A percentile compares a stretch with the other conserved stretches of the same genome.
Conservation (phyloP, 2,888 invertebrate species). For the Pegoplata infirma region DNA sequence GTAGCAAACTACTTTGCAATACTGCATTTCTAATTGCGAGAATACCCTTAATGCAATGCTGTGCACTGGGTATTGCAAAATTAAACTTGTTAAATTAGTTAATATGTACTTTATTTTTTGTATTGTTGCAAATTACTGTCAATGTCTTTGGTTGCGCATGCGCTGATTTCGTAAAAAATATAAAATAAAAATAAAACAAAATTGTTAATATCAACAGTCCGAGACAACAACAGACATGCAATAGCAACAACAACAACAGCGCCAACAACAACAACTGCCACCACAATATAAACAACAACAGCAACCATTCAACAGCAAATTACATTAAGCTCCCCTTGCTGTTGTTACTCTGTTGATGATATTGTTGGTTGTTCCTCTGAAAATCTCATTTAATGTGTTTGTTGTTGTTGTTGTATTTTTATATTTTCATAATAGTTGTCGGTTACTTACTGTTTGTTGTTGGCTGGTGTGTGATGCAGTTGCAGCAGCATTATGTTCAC, state of each 20-base stretch:
- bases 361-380: neutral
- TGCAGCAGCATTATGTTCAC: constrained; percentile 54
- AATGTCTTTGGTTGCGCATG: constrained; percentile 45
- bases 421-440: constrained; percentile 44
- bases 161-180: constrained; percentile 12
- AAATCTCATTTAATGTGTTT: neutral
- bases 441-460: constrained; percentile 10
- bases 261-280: constrained; percentile 30
- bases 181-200: neutral
- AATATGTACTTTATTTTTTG: constrained; percentile 21
- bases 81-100: constrained; percentile 46
- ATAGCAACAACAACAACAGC: neutral
- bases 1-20: too few relatives aligned
- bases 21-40: too few relatives aligned
- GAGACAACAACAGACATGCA: constrained; percentile 4
- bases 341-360: constrained; percentile 1
- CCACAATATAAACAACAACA: neutral
- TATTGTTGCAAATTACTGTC: constrained; percentile 49
- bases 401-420: neutral
- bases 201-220: neutral
- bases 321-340: constrained; percentile 42
- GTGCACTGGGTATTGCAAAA: too few relatives aligned
- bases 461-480: neutral
- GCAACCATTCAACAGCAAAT: constrained; percentile 45
- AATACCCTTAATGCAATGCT: too few relatives aligned